Conservation (phyloP, 1,140 invertebrate species). For the Zaprionus taronus region DNA sequence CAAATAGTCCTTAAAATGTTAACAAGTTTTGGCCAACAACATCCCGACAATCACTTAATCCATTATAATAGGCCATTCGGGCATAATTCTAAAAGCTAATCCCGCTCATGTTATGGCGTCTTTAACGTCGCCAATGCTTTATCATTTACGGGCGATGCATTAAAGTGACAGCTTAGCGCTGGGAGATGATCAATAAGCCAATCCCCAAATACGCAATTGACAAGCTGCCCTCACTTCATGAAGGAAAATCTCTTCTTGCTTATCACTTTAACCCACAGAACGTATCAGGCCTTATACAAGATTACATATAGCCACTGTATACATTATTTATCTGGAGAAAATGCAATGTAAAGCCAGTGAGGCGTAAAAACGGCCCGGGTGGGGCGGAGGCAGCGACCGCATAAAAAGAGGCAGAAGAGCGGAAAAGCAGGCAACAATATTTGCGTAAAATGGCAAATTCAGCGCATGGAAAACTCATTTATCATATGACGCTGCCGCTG, state of each 20-base stretch:
- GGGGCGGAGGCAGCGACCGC: not conserved
- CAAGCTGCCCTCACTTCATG: conserved; percentile 10
- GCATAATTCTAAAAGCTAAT: conserved; percentile 58
- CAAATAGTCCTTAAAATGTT: not conserved
- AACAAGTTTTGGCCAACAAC: not conserved
- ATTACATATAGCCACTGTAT: conserved; percentile 13
- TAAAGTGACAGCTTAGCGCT: conserved; percentile 60
- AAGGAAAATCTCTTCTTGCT: conserved; percentile 31
- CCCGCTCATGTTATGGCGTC: conserved; percentile 40
- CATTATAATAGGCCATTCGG: not conserved
- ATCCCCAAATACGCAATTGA: conserved; percentile 60
- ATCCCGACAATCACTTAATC: not conserved
- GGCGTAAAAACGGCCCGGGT: conserved; percentile 54
- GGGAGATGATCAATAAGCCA: conserved; percentile 70
- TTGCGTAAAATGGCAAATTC: conserved; percentile 47
- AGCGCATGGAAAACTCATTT: conserved; percentile 72
- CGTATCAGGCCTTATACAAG: conserved; percentile 26
- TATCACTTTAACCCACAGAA: conserved; percentile 39
- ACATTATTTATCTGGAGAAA: conserved; percentile 17
- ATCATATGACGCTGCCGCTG: conserved; percentile 57
- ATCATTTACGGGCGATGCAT: conserved; percentile 49
- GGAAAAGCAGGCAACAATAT: conserved; percentile 47
- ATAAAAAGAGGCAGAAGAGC: conserved; percentile 3
- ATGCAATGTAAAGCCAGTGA: conserved; percentile 62
- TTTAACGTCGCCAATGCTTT: conserved; percentile 41